These are phyloP conservation scores for Nasonia oneida DNA, from an alignment of 2,888 invertebrate species.

Conservation along the genomic window DNA sequence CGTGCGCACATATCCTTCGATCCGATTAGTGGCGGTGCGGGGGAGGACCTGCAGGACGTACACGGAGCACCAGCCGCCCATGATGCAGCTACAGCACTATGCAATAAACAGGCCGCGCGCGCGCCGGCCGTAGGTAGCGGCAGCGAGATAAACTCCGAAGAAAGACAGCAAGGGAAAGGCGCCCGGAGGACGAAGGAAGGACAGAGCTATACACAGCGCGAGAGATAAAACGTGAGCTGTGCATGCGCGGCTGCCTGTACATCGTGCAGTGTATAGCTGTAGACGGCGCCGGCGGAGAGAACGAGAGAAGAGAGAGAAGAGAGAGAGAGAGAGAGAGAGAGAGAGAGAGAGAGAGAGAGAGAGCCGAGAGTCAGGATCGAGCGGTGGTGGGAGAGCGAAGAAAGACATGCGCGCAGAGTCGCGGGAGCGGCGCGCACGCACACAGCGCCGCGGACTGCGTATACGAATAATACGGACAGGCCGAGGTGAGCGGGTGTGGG, in stretches of 20 bases:
- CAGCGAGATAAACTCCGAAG: not conserved
- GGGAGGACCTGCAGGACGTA: not conserved
- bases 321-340: not conserved
- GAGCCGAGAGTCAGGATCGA: not conserved
- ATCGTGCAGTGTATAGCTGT: not conserved
- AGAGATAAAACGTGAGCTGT: not conserved
- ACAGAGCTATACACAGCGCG: no score
- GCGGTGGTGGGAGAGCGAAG: constrained; percentile 8
- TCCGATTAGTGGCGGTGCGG: not conserved
- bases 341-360: not conserved
- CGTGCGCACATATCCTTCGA: not conserved
- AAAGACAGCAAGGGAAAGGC: not conserved
- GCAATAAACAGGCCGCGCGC: constrained; percentile 44
- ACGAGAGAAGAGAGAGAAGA: no score
- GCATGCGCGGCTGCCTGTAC: not conserved
- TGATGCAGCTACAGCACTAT: constrained; percentile 1
- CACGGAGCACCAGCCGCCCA: not conserved
- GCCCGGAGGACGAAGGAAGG: not conserved
- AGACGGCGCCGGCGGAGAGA: not conserved
- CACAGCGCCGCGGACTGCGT: constrained; percentile 1
- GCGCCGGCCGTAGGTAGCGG: not conserved
- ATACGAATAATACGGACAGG: not conserved
- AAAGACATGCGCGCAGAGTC: constrained; percentile 37
- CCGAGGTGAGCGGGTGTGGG: not conserved
- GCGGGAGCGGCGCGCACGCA: constrained; percentile 37